Evolutionary conservation across 2,113 vertebrate species (phyloP).

Genomic region (Lethenteron reissneri): DNA sequence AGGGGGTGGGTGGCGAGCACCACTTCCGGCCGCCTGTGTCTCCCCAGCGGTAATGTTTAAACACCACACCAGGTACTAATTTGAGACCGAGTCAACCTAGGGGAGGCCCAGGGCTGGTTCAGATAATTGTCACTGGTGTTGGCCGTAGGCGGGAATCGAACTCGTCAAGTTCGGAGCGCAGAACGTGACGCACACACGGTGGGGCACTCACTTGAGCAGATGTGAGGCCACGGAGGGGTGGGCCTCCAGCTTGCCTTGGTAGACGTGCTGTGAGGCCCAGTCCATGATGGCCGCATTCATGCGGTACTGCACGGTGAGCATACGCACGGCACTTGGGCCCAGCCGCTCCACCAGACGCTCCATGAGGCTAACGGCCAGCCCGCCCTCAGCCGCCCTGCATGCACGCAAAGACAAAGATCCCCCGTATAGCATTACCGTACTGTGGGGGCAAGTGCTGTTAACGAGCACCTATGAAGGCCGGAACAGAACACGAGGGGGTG

Average conservation of each 20-base stretch:
- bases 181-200: too few relatives aligned
- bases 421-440: too few relatives aligned
- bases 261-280: conserved; percentile 71
- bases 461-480: background rate
- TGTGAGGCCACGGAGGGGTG: conserved; percentile 50
- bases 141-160: too few relatives aligned
- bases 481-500: background rate
- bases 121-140: too few relatives aligned
- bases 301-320: conserved; percentile 71
- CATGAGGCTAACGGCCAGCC: conserved; percentile 63
- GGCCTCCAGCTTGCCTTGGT: conserved; percentile 36
- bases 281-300: conserved; percentile 64
- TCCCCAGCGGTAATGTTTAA: too few relatives aligned
- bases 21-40: too few relatives aligned
- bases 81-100: too few relatives aligned
- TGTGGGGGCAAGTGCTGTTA: too few relatives aligned
- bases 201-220: conserved; percentile 44
- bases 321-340: conserved; percentile 26
- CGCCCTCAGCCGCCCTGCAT: conserved; percentile 40
- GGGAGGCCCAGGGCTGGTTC: too few relatives aligned
- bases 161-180: too few relatives aligned
- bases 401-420: background rate
- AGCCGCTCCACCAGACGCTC: conserved; percentile 41
- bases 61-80: too few relatives aligned
- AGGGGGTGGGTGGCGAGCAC: too few relatives aligned